Evolutionary conservation across 1,140 invertebrate species (phyloP), one percentile per base, ranked within the genome.

Genomic region (Agraylea sexmaculata): DNA sequence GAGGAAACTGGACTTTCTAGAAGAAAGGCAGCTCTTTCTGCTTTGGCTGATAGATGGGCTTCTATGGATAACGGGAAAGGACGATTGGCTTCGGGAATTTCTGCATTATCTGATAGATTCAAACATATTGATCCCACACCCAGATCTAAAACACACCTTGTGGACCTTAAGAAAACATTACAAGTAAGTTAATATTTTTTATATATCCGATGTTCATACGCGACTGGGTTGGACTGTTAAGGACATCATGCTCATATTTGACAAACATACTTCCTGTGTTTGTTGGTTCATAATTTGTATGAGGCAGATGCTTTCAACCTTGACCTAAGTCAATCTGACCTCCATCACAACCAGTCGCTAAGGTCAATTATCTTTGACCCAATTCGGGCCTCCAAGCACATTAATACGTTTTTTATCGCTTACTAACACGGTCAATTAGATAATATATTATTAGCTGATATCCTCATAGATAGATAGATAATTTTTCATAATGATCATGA

Each of bases 1-100:
- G 59, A 86, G 2, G 71, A 87, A 16, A 76, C 53, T 61, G 89
- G 52, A 80, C 82, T 47, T 64, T 27, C 75, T 73, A 56, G 80
- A 77, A 53, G 74, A 64, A 47, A 65, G 0, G 54, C 56, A 4
- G 52, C 57, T 19, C 45, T 64, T 32, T 57, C 59, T 1, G 59
- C 72, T 22, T 71, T 87, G 10, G 78, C 75, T 35, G 67, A 76
- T 18, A 70, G 80, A 49, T 93, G 88, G 88, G 73, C 73, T 38
- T 66, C 79, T 10, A 59, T 87, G 2, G 71, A 87, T 16, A 75
- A 53, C 62, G 88, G 53, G 82, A 81, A 44, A 64, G 31, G 76
- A 73, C 55, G 80, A 77, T 52, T 74, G 65, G 46, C 66, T 0
- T 52, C 60, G 0, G 51, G 59, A 16, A 40, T 63, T 32, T 62